Conservation (phyloP, 2,797 vertebrate species). For the Diplodus puntazzo region DNA sequence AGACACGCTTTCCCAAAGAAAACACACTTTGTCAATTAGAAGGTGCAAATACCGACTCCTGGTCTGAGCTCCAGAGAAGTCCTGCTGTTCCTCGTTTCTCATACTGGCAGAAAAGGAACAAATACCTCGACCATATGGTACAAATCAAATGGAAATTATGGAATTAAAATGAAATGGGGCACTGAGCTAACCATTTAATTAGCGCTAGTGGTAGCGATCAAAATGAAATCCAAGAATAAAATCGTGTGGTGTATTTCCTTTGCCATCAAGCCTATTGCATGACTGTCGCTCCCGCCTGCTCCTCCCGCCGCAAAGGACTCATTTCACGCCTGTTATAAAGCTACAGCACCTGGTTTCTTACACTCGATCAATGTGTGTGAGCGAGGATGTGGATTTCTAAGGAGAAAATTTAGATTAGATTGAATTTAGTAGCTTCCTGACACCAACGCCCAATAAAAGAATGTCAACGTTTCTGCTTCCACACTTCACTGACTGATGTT, state of each 20-base stretch:
- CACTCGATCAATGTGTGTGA: conserved; percentile 18
- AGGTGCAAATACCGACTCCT: conserved; percentile 56
- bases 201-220: conserved; percentile 66
- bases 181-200: conserved; percentile 76
- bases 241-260: conserved; percentile 49
- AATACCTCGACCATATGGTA: conserved; percentile 71
- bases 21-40: conserved; percentile 66
- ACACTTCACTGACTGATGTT: conserved; percentile 8
- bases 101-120: conserved; percentile 45
- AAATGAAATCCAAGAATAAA: conserved; percentile 67
- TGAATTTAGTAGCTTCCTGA: conserved; percentile 60
- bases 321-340: conserved; percentile 70
- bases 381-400: conserved; percentile 41
- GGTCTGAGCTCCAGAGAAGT: conserved; percentile 23
- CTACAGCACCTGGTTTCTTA: conserved; percentile 60
- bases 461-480: conserved; percentile 53
- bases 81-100: conserved; percentile 21
- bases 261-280: conserved; percentile 45
- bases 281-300: conserved; percentile 3
- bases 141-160: conserved; percentile 72
- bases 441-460: conserved; percentile 61
- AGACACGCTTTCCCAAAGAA: conserved; percentile 61
- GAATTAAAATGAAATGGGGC: conserved; percentile 70
- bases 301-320: conserved; percentile 52
- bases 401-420: conserved; percentile 63